phyloP scores from a whole-genome alignment of 1,140 invertebrate species.

The Formica selysi region DNA sequence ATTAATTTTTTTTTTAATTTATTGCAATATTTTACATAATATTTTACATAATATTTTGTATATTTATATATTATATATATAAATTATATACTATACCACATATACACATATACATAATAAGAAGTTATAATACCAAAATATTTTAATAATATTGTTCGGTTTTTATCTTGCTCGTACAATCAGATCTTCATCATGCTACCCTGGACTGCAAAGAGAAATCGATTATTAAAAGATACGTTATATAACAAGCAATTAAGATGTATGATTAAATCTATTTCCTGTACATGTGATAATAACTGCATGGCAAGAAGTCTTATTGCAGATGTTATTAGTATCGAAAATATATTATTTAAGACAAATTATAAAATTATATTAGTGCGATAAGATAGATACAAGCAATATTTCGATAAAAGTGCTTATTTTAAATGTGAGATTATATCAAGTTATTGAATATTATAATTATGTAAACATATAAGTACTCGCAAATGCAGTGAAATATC shows the following conservation, averaged over 20 bases:
- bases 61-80: not conserved
- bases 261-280: not conserved
- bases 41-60: too few relatives aligned
- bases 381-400: not conserved
- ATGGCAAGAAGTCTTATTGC: not conserved
- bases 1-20: conserved; percentile 4
- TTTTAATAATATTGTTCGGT: not conserved
- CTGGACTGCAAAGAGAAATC: conserved; percentile 59
- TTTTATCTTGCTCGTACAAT: not conserved
- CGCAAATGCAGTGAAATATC: not conserved
- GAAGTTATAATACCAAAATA: not conserved
- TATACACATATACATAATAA: not conserved
- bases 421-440: not conserved
- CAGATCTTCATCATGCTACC: not conserved
- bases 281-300: not conserved
- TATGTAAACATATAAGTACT: not conserved
- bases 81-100: not conserved
- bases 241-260: not conserved
- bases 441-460: not conserved
- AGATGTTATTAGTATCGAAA: not conserved
- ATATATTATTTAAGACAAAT: not conserved
- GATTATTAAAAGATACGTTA: conserved; percentile 3
- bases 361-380: not conserved
- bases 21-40: too few relatives aligned
- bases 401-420: not conserved